These are phyloP conservation scores for Atta cephalotes DNA, from an alignment of 1,140 invertebrate genomes.

Conservation along the genomic window DNA sequence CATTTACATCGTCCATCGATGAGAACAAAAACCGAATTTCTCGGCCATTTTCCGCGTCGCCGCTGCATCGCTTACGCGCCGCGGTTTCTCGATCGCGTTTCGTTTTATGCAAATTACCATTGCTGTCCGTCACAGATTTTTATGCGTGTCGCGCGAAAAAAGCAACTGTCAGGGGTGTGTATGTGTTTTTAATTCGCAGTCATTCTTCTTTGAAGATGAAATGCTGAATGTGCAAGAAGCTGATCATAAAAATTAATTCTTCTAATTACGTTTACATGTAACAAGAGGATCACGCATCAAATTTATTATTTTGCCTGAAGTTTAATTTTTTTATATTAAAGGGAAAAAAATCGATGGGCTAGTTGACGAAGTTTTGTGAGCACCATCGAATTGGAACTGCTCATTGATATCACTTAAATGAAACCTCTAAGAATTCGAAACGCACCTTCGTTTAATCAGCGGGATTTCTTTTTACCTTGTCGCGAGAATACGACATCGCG, in stretches of 20 bases:
- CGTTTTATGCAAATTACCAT: constrained; percentile 54
- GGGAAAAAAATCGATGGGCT: not conserved
- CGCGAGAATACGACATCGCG: constrained; percentile 32
- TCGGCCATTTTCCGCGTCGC: constrained; percentile 61
- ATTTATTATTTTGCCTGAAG: not conserved
- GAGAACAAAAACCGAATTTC: constrained; percentile 63
- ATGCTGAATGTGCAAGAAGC: not conserved
- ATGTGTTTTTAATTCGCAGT: constrained; percentile 34
- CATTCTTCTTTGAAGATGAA: constrained; percentile 13
- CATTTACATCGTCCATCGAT: constrained; percentile 63
- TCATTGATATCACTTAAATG: constrained; percentile 43
- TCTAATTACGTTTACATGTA: not conserved
- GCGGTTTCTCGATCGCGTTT: constrained; percentile 61
- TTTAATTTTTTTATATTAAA: not conserved
- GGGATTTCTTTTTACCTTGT: constrained; percentile 48
- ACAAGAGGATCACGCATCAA: not conserved
- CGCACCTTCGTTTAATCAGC: constrained; percentile 39
- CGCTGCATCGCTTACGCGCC: constrained; percentile 51
- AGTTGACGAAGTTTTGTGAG: not conserved
- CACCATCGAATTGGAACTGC: not conserved
- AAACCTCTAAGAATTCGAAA: constrained; percentile 17
- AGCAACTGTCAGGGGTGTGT: not conserved
- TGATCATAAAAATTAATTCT: not conserved
- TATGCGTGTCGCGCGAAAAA: constrained; percentile 24
- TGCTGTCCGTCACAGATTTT: constrained; percentile 53